Evolutionary conservation across 2,888 invertebrate genomes (phyloP).

Genomic region (Oscheius sp.): DNA sequence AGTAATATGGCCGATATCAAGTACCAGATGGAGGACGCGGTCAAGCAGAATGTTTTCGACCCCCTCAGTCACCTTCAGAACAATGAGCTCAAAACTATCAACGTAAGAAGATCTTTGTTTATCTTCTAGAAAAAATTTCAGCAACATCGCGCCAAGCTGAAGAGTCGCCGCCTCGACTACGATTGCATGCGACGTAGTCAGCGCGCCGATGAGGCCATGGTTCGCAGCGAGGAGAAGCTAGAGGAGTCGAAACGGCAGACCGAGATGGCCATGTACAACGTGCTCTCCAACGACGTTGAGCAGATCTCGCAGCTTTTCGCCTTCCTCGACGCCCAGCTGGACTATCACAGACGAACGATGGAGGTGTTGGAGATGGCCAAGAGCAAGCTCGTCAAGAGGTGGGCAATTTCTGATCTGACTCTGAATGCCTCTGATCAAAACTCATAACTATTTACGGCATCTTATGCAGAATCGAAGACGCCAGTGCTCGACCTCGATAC

Average conservation of each 20-base stretch:
- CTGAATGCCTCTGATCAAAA: too few relatives aligned
- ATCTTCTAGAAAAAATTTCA: slow-evolving; percentile 73
- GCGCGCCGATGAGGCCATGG: slow-evolving; percentile 90
- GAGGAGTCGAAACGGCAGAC: slow-evolving; percentile 96
- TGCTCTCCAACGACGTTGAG: slow-evolving; percentile 97
- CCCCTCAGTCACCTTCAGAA: slow-evolving; percentile 96
- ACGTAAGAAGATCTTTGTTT: slow-evolving; percentile 80
- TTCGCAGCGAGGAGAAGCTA: slow-evolving; percentile 97
- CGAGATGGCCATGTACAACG: slow-evolving; percentile 98
- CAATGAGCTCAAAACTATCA: slow-evolving; percentile 99
- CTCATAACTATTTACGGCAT: too few relatives aligned
- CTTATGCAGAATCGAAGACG: too few relatives aligned
- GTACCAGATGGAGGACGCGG: slow-evolving; percentile 97
- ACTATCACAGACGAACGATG: slow-evolving; percentile 95
- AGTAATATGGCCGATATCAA: slow-evolving; percentile 99
- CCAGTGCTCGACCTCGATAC: too few relatives aligned
- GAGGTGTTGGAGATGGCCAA: slow-evolving; percentile 82
- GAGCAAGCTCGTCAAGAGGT: too few relatives aligned
- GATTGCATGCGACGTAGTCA: slow-evolving; percentile 98
- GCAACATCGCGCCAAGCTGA: slow-evolving; percentile 99
- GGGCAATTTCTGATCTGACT: too few relatives aligned
- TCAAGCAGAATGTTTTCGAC: slow-evolving; percentile 99
- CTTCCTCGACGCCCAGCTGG: slow-evolving; percentile 92
- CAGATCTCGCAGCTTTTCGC: slow-evolving; percentile 96
- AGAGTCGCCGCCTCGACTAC: slow-evolving; percentile 95